Conservation (phyloP, 2,113 vertebrate genomes). For the Oxygymnocypris stewartii region DNA sequence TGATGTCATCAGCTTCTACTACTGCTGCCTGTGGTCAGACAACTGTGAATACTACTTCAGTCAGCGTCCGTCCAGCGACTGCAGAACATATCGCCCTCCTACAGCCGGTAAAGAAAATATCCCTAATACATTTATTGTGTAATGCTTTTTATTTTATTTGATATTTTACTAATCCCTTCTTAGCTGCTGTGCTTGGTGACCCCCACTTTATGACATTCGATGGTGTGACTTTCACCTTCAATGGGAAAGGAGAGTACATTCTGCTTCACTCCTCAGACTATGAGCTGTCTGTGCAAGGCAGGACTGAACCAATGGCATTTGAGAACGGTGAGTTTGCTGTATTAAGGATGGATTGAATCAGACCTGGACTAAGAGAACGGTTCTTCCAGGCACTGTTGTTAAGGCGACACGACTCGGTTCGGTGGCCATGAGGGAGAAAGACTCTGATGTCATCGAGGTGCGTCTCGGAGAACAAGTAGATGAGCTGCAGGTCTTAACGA, state of each 20-base stretch:
- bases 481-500: conserved; percentile 79
- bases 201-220: conserved; percentile 93
- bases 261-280: conserved; percentile 66
- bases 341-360: not conserved
- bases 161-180: not conserved
- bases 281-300: conserved; percentile 78
- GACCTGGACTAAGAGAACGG: not conserved
- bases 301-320: conserved; percentile 70
- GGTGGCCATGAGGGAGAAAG: conserved; percentile 78
- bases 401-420: conserved; percentile 76
- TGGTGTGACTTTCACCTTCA: conserved; percentile 85
- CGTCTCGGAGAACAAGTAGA: conserved; percentile 50
- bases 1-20: conserved; percentile 93
- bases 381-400: conserved; percentile 56
- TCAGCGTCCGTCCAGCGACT: conserved; percentile 87
- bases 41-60: conserved; percentile 85
- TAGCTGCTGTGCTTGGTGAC: conserved; percentile 89
- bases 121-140: too few species aligned
- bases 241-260: conserved; percentile 84
- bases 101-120: conserved; percentile 75
- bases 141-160: not conserved
- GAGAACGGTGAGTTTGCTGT: conserved; percentile 70
- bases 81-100: conserved; percentile 79
- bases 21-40: conserved; percentile 94
- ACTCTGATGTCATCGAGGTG: conserved; percentile 84